Evolutionary conservation across 2,888 invertebrate genomes (phyloP), one percentile per base, ranked within the genome.

Genomic region (Dryadula phaetusa): DNA sequence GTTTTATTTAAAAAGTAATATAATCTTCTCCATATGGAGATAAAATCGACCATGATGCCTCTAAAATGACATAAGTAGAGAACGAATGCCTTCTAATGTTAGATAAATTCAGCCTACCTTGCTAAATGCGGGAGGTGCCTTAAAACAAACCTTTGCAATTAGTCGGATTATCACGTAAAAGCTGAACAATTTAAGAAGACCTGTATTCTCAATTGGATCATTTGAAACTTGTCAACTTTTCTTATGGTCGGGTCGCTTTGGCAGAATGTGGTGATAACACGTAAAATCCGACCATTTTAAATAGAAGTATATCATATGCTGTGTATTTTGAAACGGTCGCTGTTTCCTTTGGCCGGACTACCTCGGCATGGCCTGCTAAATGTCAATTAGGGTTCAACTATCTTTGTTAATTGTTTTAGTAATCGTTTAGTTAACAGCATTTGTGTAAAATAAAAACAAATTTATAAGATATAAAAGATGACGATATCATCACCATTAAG

Each of bases 391-490:
- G 22, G 34, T 46, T 20, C 44, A 62, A 64, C 62, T 66, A 70
- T 69, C 58, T 40, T 46, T 37, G 62, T 64, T 72, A 62, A 68
- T 62, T 62, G 58, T 58, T 62, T 68, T 54, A 68, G 49, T 68
- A 70, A 69, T 62, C 65, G 68, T 67, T 62, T 42, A 67, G 62
- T 62, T 72, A 69, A 64, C 68, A 54, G 54, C 47, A 22, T 49
- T 47, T 28, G 61, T 22, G 18, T 25, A 34, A n/a, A n/a, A 22
- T 46, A 32, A 42, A 46, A 20, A 4, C 18, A 1, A n/a, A 8
- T 6, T 52, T 49, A 5, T 0, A 49, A 28, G 6, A 49, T 8
- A 28, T 49, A 28, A 49, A 28, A 12, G 46, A 46, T 20, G 46
- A 20, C 2, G 6, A 42, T 42, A n/a, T n/a, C n/a, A n/a, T n/a